phyloP scores from a whole-genome alignment of 2,888 invertebrate genomes.

The Phorcus lineatus region DNA sequence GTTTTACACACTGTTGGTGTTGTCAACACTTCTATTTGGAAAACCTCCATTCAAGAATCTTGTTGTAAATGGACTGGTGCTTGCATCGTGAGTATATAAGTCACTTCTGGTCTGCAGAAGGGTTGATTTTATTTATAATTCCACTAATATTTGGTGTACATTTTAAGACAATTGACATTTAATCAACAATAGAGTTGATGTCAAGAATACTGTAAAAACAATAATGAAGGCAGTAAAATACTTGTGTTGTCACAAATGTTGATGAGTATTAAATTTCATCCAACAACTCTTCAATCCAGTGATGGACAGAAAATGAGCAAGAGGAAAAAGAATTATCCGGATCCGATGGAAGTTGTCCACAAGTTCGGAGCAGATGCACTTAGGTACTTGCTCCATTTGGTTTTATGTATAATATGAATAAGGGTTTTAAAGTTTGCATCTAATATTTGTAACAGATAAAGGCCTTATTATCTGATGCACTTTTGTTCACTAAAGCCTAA shows the following conservation, averaged over 20 bases:
- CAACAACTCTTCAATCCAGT: constrained; percentile 68
- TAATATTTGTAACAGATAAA: too few species aligned
- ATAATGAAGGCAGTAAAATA: too few species aligned
- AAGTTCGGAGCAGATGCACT: constrained; percentile 98
- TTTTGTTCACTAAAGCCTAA: too few species aligned
- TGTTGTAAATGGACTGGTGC: constrained; percentile 94
- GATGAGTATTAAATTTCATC: too few species aligned
- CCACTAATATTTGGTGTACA: too few species aligned
- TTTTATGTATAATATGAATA: not conserved
- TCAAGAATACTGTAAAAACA: too few species aligned
- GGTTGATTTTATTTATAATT: not conserved
- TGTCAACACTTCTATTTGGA: constrained; percentile 95
- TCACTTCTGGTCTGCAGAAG: not conserved
- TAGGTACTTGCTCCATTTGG: constrained; percentile 76
- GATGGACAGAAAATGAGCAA: constrained; percentile 99
- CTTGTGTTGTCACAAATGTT: too few species aligned
- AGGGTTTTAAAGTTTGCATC: too few species aligned
- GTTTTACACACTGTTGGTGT: constrained; percentile 97
- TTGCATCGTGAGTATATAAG: constrained; percentile 81
- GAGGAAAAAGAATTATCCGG: constrained; percentile 98
- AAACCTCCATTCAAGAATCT: constrained; percentile 98
- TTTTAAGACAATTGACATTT: too few species aligned
- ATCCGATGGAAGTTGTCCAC: constrained; percentile 89
- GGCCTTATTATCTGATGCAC: too few species aligned
- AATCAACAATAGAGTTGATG: too few species aligned